phyloP scores from a whole-genome alignment of 1,140 invertebrate species.

The Trachymyrmex cornetzi region DNA sequence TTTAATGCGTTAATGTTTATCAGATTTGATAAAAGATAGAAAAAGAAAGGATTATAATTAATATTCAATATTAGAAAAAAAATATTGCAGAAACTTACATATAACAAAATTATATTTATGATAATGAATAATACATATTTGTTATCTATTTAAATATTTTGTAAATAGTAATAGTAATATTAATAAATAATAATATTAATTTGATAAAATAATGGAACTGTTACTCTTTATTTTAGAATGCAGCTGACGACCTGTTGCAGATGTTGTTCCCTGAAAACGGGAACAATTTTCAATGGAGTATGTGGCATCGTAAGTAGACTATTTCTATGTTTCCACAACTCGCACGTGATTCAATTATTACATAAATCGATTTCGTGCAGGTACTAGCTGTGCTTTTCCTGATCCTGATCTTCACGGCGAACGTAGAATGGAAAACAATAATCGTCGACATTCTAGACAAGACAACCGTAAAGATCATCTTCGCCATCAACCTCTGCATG shows the following conservation, averaged over 20 bases:
- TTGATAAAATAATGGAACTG: background rate
- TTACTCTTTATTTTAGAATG: slow-evolving; percentile 70
- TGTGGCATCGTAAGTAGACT: slow-evolving; percentile 88
- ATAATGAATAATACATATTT: slow-evolving; percentile 1
- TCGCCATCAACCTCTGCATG: slow-evolving; percentile 93
- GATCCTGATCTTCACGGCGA: slow-evolving; percentile 86
- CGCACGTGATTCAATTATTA: slow-evolving; percentile 2
- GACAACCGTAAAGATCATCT: slow-evolving; percentile 90
- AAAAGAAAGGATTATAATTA: background rate
- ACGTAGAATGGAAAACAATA: slow-evolving; percentile 91
- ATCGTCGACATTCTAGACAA: slow-evolving; percentile 89
- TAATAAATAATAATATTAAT: background rate
- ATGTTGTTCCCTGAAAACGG: slow-evolving; percentile 90
- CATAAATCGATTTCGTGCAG: slow-evolving; percentile 81
- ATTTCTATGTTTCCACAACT: background rate
- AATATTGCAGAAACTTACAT: background rate
- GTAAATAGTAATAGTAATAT: too few relatives aligned
- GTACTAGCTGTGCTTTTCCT: slow-evolving; percentile 88
- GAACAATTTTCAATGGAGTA: slow-evolving; percentile 90
- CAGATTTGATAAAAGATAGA: slow-evolving; percentile 5
- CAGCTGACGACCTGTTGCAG: slow-evolving; percentile 88
- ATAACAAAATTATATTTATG: background rate
- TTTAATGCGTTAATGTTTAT: background rate
- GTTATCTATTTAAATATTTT: background rate
- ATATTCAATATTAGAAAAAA: background rate